A percentile compares a stretch with the other conserved stretches of the same genome.
These are phyloP conservation scores for Cottus gobio DNA, from an alignment of 2,113 vertebrate genomes.

Conservation along the genomic window DNA sequence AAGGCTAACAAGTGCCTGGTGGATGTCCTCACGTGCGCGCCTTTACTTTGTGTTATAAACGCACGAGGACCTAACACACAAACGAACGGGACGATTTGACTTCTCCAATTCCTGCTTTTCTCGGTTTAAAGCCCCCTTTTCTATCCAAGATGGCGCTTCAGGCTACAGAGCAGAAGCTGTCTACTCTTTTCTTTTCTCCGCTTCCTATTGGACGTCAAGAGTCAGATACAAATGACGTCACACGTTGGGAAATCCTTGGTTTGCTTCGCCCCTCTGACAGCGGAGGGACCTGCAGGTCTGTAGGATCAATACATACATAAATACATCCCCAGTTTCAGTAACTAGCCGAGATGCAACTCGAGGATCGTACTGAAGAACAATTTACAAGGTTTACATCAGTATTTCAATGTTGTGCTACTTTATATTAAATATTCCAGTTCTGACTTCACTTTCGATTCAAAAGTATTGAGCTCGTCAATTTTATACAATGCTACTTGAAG, in stretches of 20 bases:
- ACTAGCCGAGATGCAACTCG: not conserved
- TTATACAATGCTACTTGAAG: not conserved
- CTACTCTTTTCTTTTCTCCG: constrained; percentile 1
- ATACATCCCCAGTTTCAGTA: not conserved
- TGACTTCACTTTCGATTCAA: not conserved
- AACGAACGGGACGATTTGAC: not conserved
- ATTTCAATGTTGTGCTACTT: not conserved
- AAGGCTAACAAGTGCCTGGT: constrained; percentile 49
- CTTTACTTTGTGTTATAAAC: constrained; percentile 24
- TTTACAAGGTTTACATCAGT: not conserved
- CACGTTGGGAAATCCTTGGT: constrained; percentile 53
- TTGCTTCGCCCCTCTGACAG: constrained; percentile 28
- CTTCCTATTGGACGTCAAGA: constrained; percentile 52
- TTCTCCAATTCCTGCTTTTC: constrained; percentile 8
- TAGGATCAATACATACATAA: not conserved
- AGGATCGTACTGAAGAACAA: not conserved
- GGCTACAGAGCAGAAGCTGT: constrained; percentile 36
- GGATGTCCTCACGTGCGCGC: constrained; percentile 6
- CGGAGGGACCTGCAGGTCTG: not conserved
- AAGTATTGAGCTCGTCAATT: not conserved
- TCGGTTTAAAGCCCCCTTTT: constrained; percentile 72
- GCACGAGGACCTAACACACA: constrained; percentile 17
- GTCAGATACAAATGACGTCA: constrained; percentile 60
- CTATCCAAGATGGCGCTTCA: constrained; percentile 81
- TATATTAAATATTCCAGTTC: not conserved